A percentile compares a stretch with the other conserved stretches of the same genome.
phyloP scores from a whole-genome alignment of 2,888 invertebrate species.

The Chrysodeixis includens region DNA sequence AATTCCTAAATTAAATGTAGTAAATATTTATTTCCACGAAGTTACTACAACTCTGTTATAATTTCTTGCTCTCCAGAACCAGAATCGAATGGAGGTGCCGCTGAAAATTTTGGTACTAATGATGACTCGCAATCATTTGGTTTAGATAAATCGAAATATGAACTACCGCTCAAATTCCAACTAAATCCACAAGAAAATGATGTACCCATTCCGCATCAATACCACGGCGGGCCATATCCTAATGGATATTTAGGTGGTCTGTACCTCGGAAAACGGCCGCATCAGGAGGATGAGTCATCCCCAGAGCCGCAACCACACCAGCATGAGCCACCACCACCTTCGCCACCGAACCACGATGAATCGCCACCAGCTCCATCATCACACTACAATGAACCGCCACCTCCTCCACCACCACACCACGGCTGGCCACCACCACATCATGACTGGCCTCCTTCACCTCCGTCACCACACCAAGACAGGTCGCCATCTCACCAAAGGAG shows the following conservation, averaged over 20 bases:
- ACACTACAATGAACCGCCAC: conserved; percentile 29
- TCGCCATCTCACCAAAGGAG: conserved; percentile 25
- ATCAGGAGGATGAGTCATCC: too few species aligned
- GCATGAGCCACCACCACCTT: background rate
- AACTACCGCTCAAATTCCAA: conserved; percentile 31
- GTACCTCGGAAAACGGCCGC: background rate
- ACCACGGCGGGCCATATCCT: conserved; percentile 6
- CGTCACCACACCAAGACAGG: conserved; percentile 21
- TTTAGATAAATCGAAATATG: background rate
- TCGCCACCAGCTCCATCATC: conserved; percentile 36
- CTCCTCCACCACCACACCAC: conserved; percentile 23
- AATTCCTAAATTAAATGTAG: too few species aligned
- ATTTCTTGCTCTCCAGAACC: conserved; percentile 59
- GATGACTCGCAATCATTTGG: background rate
- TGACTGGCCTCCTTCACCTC: too few species aligned
- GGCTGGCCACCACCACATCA: too few species aligned
- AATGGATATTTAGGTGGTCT: background rate
- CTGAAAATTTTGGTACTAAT: background rate
- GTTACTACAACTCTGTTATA: conserved; percentile 11
- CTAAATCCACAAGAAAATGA: conserved; percentile 18
- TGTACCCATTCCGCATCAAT: conserved; percentile 25
- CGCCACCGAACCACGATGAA: conserved; percentile 29
- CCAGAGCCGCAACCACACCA: too few species aligned
- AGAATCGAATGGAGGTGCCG: conserved; percentile 25
- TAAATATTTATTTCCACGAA: background rate